Base-by-base conservation (phyloP, 2,797 vertebrate species). In the Glossophaga mutica region DNA sequence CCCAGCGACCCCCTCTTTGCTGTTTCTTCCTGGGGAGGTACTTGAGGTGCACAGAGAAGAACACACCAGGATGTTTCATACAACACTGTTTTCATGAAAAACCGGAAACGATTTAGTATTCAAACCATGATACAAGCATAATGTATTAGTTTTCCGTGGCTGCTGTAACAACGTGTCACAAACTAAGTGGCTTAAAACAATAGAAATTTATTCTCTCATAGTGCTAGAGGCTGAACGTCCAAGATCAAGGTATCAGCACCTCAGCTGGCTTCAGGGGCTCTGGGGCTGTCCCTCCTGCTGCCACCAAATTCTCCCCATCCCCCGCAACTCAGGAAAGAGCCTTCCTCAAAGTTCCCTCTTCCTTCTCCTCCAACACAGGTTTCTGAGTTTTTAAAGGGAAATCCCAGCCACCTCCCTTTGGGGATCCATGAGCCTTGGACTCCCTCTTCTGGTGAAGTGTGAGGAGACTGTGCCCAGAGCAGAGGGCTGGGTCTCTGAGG, bases 361-460 rank as follows among this genome's bases (percentile, higher is more conserved):
- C 29, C 32, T 68, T 48, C 73, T 37, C 37, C 87, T 62, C 39
- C 16, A 26, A 12, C 18, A 37, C 68, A 2, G 87, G 21, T 6
- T 82, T 59, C 46, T 6, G 2, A 32, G 24, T 18, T 26, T 82
- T 48, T 15, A 3, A 11, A 29, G 48, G 82, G n/a, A 68, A 67
- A 68, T 39, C 32, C 32, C 84, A 42, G 39, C 24, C 2, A 9
- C 32, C 71, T 48, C 48, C 94, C 39, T 90, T 83, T 11, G 34
- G 55, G 70, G 52, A 95, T 97, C 62, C 2, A 6, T 89, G 95
- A 91, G 90, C 44, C 86, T 67, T 1, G 21, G 55, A 92, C 97
- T 90, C 97, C 97, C 97, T 85, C 97, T 97, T 85, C 95, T 96
- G 97, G 96, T 55, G 44, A 96, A 88, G 52, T 6, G 19, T 48